Evolutionary conservation across 2,113 vertebrate species (phyloP), one percentile per base, ranked within the genome.

Genomic region (Oostethus manadensis): DNA sequence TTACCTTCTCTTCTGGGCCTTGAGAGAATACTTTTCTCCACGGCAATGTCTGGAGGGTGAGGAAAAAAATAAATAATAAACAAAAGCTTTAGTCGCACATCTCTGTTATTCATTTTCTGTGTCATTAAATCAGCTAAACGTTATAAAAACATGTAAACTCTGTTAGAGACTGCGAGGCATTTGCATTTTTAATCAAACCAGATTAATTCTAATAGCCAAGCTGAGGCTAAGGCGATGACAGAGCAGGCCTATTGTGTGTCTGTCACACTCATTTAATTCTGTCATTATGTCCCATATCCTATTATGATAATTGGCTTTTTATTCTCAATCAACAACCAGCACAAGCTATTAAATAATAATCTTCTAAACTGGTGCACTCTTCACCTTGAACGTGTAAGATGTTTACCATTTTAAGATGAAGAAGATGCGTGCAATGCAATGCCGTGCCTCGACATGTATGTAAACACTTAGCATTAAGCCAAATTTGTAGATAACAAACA

Each of bases 121-220:
- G 82, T 86, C 89, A 90, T 90, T 90, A 86, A 90, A 87, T 89
- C 81, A 85, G 77, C 84, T 86, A 78, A 87, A 87, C 79, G 68
- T 86, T 84, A 76, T 76, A 83, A 86, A 88, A 89, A 86, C 86
- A 88, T 86, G 83, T 86, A 86, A 89, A 90, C 87, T 86, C 79
- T 61, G 58, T 82, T 81, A 81, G 81, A 84, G 80, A 87, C 73
- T 70, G 38, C 14, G 76, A 86, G 44, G 66, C 68, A 89, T 90
- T 87, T 88, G 87, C 89, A 90, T 90, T 86, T 88, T 89, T 89
- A 90, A 90, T 88, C 78, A 87, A 76, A 72, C 70, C 73, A 81
- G 83, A 88, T 86, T 87, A 87, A 87, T 88, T 84, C 74, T 83
- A 84, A 86, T 88, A 83, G 85, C 78, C 76, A 49, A 84, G 81